Base-by-base conservation (phyloP, 2,113 vertebrate species). In the Brachyhypopomus gauderio region DNA sequence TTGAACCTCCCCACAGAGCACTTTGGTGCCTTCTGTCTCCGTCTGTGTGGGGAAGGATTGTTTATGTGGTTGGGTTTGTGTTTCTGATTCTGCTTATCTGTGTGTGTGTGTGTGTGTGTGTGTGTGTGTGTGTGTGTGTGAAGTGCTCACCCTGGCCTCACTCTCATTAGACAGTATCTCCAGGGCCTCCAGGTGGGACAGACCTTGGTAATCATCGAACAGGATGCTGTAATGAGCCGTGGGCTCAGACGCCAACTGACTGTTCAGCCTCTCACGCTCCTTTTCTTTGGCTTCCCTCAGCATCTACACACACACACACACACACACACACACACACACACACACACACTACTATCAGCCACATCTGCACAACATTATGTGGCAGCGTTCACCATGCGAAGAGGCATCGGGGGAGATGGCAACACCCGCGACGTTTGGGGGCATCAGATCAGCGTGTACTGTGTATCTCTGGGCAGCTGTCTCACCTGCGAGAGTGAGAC, bases 101-200 rank as follows among this genome's bases (percentile, higher is more conserved):
- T 60, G 30, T 66, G 12, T 67, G 20, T 78, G 11, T 11, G n/a
- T 36, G 30, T 14, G 55, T 19, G 45, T 72, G 52, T 67, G 16
- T 58, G 41, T 73, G 36, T 77, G 45, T 75, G 20, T 63, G 2
- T 41, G 5, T 66, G 8, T 41, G 17, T 30, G 14, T 41, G 20
- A 14, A 72, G 19, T 19, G 7, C 79, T 84, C 91, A 98, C 98
- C 96, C 96, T 95, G 79, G 79, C 91, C 89, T 99, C 97, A 3
- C 98, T 99, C 91, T 98, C 97, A 84, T 97, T 97, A 87, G 97
- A 98, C 84, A 99, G 92, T 81, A 99, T 98, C 94, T 99, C 98
- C 90, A 99, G 92, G 80, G 98, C 98, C 92, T 99, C 98, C 4
- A 99, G 94, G 89, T 99, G 98, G 55, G 98, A 97, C 89, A 99